Evolutionary conservation across 2,797 vertebrate genomes (phyloP).

Genomic region (Meriones psammophilus): DNA sequence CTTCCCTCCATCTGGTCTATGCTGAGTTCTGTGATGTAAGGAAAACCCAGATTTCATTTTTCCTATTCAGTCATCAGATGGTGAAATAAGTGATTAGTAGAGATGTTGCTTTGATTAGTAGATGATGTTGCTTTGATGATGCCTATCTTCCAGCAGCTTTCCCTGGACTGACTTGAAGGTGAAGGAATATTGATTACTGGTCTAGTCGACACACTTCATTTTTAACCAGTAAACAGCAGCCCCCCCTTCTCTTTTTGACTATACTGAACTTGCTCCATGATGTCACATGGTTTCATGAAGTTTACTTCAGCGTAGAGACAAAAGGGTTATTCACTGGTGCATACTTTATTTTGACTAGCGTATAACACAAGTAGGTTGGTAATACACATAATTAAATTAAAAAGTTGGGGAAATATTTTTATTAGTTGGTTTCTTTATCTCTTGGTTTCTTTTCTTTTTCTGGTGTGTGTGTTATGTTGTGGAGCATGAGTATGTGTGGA

Average conservation of each 20-base stretch:
- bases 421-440: not conserved
- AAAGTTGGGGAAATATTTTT: constrained; percentile 15
- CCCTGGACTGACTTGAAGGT: not conserved
- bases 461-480: not conserved
- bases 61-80: not conserved
- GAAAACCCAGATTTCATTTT: not conserved
- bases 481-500: no score
- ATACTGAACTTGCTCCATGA: not conserved
- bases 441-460: constrained; percentile 1
- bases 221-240: constrained; percentile 1
- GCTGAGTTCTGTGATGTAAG: not conserved
- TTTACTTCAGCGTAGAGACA: not conserved
- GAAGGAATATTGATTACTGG: not conserved
- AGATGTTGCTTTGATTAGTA: not conserved
- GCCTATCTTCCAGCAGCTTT: not conserved
- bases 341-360: not conserved
- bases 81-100: not conserved
- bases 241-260: not conserved
- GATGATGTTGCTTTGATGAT: not conserved
- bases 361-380: not conserved
- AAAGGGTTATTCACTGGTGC: not conserved
- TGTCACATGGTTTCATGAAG: not conserved
- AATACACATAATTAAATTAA: constrained; percentile 5
- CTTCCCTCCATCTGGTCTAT: not conserved
- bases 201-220: not conserved